Percentiles rank a stretch among this genome's conserved stretches.
Evolutionary conservation across 2,797 vertebrate species (phyloP).

Genomic region (Macroramphosus scolopax): DNA sequence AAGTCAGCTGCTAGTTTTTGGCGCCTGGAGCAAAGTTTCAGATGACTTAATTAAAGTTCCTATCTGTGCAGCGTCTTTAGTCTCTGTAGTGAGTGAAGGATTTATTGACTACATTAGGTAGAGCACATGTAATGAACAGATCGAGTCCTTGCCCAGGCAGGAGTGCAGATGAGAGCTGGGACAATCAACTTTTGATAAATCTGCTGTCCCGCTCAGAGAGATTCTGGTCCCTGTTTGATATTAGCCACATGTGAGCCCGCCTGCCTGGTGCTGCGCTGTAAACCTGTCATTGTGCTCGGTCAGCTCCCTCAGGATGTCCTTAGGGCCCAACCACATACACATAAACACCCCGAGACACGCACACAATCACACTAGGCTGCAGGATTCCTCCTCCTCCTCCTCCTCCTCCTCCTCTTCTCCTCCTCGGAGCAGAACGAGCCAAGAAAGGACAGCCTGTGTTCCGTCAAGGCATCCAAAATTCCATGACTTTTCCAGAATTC

Average conservation of each 20-base stretch:
- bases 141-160: constrained; percentile 2
- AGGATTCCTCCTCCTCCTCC: constrained; percentile 36
- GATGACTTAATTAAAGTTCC: no score
- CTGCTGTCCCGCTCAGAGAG: constrained; percentile 30
- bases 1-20: no score
- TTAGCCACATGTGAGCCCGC: constrained; percentile 36
- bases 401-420: no score
- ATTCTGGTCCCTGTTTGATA: constrained; percentile 35
- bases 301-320: constrained; percentile 60
- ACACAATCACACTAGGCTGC: constrained; percentile 34
- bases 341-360: constrained; percentile 15
- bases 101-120: no score
- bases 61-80: no score
- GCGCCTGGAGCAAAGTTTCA: no score
- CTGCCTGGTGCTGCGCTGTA: constrained; percentile 42
- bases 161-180: constrained; percentile 30
- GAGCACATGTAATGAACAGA: constrained; percentile 41
- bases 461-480: constrained; percentile 78
- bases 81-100: no score
- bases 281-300: constrained; percentile 72
- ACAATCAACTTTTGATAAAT: constrained; percentile 22
- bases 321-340: constrained; percentile 38
- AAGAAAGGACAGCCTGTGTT: constrained; percentile 76
- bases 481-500: constrained; percentile 78
- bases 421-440: constrained; percentile 39